These are phyloP conservation scores for Falco peregrinus DNA, from an alignment of 2,797 vertebrate species.

Conservation along the genomic window DNA sequence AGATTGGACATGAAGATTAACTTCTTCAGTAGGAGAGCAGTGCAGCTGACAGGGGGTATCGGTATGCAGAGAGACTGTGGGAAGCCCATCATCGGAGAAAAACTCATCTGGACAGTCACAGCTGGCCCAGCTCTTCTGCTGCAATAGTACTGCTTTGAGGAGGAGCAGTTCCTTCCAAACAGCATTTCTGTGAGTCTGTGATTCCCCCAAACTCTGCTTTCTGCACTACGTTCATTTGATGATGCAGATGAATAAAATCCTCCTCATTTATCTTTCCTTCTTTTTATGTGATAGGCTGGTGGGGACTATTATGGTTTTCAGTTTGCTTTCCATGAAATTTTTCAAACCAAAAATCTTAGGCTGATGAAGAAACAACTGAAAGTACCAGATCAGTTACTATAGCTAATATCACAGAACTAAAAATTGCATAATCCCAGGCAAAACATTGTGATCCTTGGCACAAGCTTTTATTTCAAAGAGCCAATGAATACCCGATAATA, in stretches of 20 bases:
- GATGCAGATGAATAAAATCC: not conserved
- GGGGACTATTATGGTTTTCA: not conserved
- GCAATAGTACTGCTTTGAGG: not conserved
- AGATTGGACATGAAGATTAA: not conserved
- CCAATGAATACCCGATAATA: not conserved
- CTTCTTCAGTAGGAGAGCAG: not conserved
- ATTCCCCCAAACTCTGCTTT: not conserved
- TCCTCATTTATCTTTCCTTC: not conserved
- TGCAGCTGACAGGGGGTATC: not conserved
- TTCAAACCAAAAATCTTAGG: not conserved
- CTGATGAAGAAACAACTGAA: not conserved
- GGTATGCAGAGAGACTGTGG: not conserved
- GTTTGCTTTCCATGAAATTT: not conserved
- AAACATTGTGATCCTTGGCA: not conserved
- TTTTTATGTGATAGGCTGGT: not conserved
- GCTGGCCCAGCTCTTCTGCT: not conserved
- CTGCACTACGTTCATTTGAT: not conserved
- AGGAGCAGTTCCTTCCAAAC: not conserved
- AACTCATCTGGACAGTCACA: not conserved
- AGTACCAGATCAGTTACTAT: not conserved
- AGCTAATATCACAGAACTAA: not conserved
- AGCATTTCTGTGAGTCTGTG: not conserved
- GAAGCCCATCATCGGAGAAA: not conserved
- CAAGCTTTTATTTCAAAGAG: not conserved
- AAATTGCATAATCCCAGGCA: not conserved